A percentile compares a stretch with the other conserved stretches of the same genome.
phyloP scores from a whole-genome alignment of 2,888 invertebrate genomes.

The Apamea crenata region DNA sequence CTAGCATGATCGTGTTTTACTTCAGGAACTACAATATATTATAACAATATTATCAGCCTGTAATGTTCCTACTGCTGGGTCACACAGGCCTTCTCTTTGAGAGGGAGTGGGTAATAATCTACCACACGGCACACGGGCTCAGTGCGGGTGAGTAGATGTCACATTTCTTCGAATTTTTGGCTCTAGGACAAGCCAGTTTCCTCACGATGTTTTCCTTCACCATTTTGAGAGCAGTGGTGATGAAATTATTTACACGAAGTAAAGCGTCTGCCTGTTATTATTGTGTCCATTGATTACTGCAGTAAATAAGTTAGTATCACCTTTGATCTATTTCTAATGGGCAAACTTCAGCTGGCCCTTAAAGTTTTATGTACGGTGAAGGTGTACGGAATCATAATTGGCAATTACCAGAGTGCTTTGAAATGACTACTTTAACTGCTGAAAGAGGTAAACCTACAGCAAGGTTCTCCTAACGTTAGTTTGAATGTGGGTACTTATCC shows the following conservation, averaged over 20 bases:
- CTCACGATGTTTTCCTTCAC: not conserved
- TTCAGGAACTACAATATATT: no score
- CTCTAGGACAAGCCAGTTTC: not conserved
- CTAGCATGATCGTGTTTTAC: no score
- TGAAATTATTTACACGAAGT: not conserved
- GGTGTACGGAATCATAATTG: slow-evolving; percentile 27
- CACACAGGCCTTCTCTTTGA: no score
- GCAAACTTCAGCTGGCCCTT: slow-evolving; percentile 13
- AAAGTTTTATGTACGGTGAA: slow-evolving; percentile 15
- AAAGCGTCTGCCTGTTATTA: not conserved
- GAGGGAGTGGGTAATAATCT: no score
- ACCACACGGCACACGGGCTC: no score
- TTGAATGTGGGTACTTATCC: slow-evolving; percentile 12
- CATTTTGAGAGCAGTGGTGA: no score
- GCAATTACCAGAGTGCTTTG: slow-evolving; percentile 28
- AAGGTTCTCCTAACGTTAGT: not conserved
- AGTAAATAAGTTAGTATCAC: not conserved
- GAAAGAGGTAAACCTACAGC: not conserved
- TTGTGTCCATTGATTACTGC: not conserved
- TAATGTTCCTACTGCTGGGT: no score
- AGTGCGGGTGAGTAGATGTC: no score
- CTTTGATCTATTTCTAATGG: slow-evolving; percentile 1
- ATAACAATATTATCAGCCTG: no score
- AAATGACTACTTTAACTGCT: slow-evolving; percentile 4
- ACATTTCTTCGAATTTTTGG: no score